Conservation (phyloP, 1,140 invertebrate species). For the Aphelenchoides fujianensis region DNA sequence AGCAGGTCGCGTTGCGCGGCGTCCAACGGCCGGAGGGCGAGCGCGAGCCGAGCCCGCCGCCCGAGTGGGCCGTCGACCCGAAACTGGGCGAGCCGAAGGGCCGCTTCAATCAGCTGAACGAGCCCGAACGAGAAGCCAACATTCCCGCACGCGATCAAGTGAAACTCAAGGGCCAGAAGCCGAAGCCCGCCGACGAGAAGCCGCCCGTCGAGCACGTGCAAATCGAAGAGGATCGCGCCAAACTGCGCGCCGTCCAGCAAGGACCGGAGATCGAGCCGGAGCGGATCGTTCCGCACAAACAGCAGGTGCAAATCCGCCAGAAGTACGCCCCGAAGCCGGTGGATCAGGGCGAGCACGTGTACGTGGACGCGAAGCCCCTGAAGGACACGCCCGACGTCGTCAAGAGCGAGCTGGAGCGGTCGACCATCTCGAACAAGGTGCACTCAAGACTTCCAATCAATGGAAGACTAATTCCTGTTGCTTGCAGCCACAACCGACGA, state of each 20-base stretch:
- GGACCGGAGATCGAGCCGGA: conserved; percentile 53
- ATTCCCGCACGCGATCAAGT: conserved; percentile 59
- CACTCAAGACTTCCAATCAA: conserved; percentile 21
- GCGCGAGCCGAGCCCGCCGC: conserved; percentile 29
- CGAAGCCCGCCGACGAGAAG: conserved; percentile 52
- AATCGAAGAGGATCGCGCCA: conserved; percentile 56
- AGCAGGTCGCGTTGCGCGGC: conserved; percentile 39
- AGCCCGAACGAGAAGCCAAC: conserved; percentile 50
- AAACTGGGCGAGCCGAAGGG: conserved; percentile 55
- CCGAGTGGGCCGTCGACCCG: conserved; percentile 37
- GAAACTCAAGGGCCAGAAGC: conserved; percentile 55
- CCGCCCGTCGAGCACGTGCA: conserved; percentile 41
- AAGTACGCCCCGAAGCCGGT: conserved; percentile 48
- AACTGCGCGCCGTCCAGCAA: conserved; percentile 51
- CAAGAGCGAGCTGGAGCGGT: conserved; percentile 49
- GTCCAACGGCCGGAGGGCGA: conserved; percentile 24
- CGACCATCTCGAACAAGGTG: conserved; percentile 55
- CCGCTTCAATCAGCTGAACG: conserved; percentile 49
- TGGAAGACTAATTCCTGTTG: conserved; percentile 23
- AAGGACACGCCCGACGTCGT: conserved; percentile 57
- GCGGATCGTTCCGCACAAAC: conserved; percentile 49
- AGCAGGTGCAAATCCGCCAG: conserved; percentile 57
- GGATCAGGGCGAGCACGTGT: conserved; percentile 40
- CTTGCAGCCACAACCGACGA: conserved; percentile 60
- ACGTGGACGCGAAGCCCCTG: conserved; percentile 44